Evolutionary conservation across 2,888 invertebrate genomes (phyloP), one percentile per base, ranked within the genome.

Genomic region (Stenurella melanura): DNA sequence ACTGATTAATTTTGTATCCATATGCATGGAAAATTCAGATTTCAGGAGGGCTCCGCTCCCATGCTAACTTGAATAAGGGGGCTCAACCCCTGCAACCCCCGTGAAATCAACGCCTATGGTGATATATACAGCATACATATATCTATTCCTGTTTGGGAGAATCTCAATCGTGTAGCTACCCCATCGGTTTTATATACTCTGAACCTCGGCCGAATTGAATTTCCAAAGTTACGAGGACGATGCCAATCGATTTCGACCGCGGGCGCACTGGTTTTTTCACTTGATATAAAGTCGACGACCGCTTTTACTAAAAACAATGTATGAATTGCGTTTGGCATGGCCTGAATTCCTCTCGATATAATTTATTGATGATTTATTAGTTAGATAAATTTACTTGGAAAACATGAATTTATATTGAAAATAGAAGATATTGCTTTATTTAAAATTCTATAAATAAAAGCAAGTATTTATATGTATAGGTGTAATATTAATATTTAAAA

Each of bases 141-240:
- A 64, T 64, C 30, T 26, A 26, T 26, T 30, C 34, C n/a, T 17
- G 34, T 64, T 82, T 82, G 82, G 82, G 80, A 83, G 83, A 83
- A 83, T 83, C 83, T 81, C 81, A 74, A 78, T 83, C 83, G 83
- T 80, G 81, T 83, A 81, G 11, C 81, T 79, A 72, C 82, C 80
- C 77, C 79, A 76, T 77, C 80, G 80, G 82, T 78, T 83, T 82
- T 83, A 83, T 82, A 79, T 77, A 70, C 12, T 11, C 6, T 70
- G 74, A 78, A 78, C 75, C 78, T 74, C 76, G 80, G 74, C 80
- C 80, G 83, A 83, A 84, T 85, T 85, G 83, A 83, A 84, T 84
- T 83, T 83, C 77, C 81, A 81, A 68, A 69, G 34, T 68, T 66
- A 30, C 30, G 58, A 57, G 54, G 21, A 64, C 64, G 56, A 58